Evolutionary conservation across 92 coral and sea anemone species (phyloP).

Genomic region (Actinernus sp.): DNA sequence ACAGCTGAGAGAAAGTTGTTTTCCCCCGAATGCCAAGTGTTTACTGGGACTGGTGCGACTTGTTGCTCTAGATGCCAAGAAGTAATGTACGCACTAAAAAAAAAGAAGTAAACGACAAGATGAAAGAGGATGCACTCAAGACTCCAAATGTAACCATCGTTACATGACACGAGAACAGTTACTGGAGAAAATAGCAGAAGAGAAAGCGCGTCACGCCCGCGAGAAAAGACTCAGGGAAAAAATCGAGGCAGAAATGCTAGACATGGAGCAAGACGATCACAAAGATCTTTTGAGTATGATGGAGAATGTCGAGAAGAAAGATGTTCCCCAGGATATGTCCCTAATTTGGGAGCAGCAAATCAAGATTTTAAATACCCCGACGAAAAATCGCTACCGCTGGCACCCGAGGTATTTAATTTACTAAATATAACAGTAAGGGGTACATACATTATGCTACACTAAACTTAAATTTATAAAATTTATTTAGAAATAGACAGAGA

Average conservation of each 20-base stretch:
- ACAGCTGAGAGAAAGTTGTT: too few relatives aligned
- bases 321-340: slow-evolving; percentile 33
- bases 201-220: slow-evolving; percentile 1
- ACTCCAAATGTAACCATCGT: slow-evolving; percentile 25
- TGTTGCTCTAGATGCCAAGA: not conserved
- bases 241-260: slow-evolving; percentile 22
- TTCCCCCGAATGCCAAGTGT: too few relatives aligned
- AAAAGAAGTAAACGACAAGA: not conserved
- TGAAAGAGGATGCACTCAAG: not conserved
- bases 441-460: not conserved
- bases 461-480: too few relatives aligned
- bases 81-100: not conserved
- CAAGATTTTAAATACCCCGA: slow-evolving; percentile 15
- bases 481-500: too few relatives aligned
- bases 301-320: not conserved
- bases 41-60: not conserved
- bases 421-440: not conserved
- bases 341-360: slow-evolving; percentile 39
- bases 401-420: slow-evolving; percentile 44
- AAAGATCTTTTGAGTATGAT: slow-evolving; percentile 18
- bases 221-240: slow-evolving; percentile 9
- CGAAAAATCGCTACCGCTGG: slow-evolving; percentile 45
- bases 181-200: not conserved
- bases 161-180: slow-evolving; percentile 16
- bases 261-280: slow-evolving; percentile 32